Conservation (phyloP, 2,888 invertebrate genomes). For the Eustalomyia histrio region DNA sequence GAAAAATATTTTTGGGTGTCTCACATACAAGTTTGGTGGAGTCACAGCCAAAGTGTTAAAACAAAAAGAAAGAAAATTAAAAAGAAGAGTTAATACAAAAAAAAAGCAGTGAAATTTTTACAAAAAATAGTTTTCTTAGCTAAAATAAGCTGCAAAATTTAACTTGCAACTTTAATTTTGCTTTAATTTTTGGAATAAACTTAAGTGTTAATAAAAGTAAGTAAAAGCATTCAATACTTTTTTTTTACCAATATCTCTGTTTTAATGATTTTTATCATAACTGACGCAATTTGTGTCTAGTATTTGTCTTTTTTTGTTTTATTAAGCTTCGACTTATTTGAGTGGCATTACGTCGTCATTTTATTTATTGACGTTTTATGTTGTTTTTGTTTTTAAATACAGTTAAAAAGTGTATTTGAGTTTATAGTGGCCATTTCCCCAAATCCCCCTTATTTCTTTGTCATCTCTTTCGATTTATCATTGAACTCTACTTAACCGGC, state of each 20-base stretch:
- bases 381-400: neutral
- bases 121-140: neutral
- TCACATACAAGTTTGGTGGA: slow-evolving; percentile 1
- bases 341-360: neutral
- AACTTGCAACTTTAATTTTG: neutral
- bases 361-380: neutral
- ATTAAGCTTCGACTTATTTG: neutral
- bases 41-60: neutral
- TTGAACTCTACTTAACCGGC: neutral
- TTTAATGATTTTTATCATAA: slow-evolving; percentile 6
- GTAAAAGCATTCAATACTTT: neutral
- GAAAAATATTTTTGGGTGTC: neutral
- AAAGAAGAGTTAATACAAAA: neutral
- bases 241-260: neutral
- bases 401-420: neutral
- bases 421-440: no score
- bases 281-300: neutral
- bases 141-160: neutral
- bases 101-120: neutral
- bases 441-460: no score
- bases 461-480: no score
- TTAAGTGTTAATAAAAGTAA: neutral
- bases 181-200: neutral
- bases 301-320: neutral
- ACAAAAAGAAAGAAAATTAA: neutral